Base-by-base conservation (phyloP, 2,888 invertebrate genomes). In the Zygothrica quintamaculata region DNA sequence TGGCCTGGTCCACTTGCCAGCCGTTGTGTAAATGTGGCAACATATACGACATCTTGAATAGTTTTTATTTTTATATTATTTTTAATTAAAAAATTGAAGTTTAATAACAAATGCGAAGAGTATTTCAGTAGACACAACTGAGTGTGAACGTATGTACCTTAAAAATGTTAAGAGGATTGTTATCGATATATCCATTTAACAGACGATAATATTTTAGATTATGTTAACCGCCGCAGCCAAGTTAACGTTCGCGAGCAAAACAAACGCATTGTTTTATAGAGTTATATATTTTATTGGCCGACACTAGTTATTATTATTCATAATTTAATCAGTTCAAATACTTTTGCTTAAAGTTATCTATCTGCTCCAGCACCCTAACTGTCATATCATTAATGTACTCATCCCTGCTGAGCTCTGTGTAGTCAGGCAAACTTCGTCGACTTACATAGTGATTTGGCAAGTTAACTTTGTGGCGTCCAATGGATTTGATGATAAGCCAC, bases 1-100 rank as follows among this genome's bases (percentile, higher is more conserved):
- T 99, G 51, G 99, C 99, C 92, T 99, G 99, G 90, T 99, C 99
- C 2, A 99, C 99, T 92, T 99, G 99, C 99, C 99, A 99, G 33
- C 99, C 99, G 92, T 99, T 99, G 92, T 98, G 98, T 86, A 99
- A 94, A 96, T 99, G 99, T 78, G 98, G 98, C 86, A 99, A 92
- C 99, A 99, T 99, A 92, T 99, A 99, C 92, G 99, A 99, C 99
- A 99, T 99, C 69, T 89, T 94, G 87, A 3, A 1, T 9, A 13
- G 57, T 68, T 84, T 44, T 47, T 70, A 70, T 58, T 57, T 59
- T 62, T 53, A 37, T 8, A 7, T 36, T 70, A 37, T 52, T 58
- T 26, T 3, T n/a, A 8, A 9, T 3, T 12, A 51, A 55, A 36
- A 44, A 60, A 7, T 39, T n/a, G n/a, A 62, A 84, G 80, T 40